Percentiles rank a stretch among this genome's conserved stretches.
phyloP scores from a whole-genome alignment of 2,888 invertebrate species.

The Brachyptera putata region DNA sequence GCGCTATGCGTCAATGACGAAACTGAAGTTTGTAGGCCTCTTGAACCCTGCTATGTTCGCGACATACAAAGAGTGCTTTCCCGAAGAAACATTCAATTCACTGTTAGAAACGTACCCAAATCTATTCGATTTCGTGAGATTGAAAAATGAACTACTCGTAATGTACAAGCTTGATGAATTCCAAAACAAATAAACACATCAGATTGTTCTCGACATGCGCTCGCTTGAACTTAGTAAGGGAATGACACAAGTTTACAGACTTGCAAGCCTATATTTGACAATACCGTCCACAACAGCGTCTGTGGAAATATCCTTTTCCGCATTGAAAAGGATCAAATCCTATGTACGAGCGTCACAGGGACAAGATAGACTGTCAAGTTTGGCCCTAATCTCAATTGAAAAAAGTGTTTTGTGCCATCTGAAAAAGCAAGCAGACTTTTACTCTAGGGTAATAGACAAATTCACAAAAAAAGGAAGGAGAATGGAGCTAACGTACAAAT shows the following conservation, averaged over 20 bases:
- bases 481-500: neutral
- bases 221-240: neutral
- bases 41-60: neutral
- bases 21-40: neutral
- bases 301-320: neutral
- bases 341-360: neutral
- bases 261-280: neutral
- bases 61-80: neutral
- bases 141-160: neutral
- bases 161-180: neutral
- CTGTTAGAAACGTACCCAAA: neutral
- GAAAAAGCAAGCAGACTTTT: neutral
- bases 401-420: neutral
- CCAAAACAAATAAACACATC: neutral
- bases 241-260: neutral
- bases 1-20: neutral
- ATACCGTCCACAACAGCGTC: slow-evolving; percentile 2
- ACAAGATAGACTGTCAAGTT: neutral
- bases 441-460: neutral
- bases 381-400: neutral
- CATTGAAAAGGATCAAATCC: neutral
- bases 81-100: neutral
- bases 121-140: neutral
- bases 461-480: neutral
- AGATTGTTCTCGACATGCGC: neutral